Percentiles rank a stretch among this genome's conserved stretches.
Conservation (phyloP, 2,888 invertebrate genomes). For the Spialia ferax region DNA sequence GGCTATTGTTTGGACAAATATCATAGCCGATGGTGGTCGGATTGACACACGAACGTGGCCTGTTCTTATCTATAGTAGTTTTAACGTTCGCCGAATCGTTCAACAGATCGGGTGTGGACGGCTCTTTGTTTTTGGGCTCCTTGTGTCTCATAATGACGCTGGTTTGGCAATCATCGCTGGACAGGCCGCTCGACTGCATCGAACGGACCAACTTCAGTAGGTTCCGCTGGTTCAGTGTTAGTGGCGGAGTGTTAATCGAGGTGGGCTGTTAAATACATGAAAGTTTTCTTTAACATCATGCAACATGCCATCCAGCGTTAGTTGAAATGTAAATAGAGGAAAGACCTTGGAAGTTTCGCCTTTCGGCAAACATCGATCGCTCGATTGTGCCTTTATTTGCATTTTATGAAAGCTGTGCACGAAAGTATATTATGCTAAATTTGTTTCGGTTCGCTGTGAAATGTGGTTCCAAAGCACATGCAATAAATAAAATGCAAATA, state of each 20-base stretch:
- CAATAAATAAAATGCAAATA: slow-evolving; percentile 86
- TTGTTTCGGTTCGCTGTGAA: slow-evolving; percentile 66
- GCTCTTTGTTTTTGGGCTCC: slow-evolving; percentile 79
- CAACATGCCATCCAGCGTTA: slow-evolving; percentile 75
- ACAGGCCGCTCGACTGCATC: slow-evolving; percentile 85
- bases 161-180: slow-evolving; percentile 83
- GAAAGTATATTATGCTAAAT: slow-evolving; percentile 68
- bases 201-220: slow-evolving; percentile 86
- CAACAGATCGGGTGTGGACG: slow-evolving; percentile 86
- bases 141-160: slow-evolving; percentile 84
- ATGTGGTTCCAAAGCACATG: slow-evolving; percentile 81
- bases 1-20: slow-evolving; percentile 79
- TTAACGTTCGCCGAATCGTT: slow-evolving; percentile 85
- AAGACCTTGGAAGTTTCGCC: slow-evolving; percentile 58
- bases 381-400: slow-evolving; percentile 77
- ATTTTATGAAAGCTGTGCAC: slow-evolving; percentile 85
- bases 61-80: slow-evolving; percentile 82
- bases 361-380: slow-evolving; percentile 55
- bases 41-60: slow-evolving; percentile 91
- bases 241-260: slow-evolving; percentile 83
- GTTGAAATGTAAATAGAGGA: slow-evolving; percentile 55
- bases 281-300: slow-evolving; percentile 78
- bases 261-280: slow-evolving; percentile 85
- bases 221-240: slow-evolving; percentile 87
- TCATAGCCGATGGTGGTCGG: slow-evolving; percentile 80